These are phyloP conservation scores for Pollicipes pollicipes DNA, from an alignment of 1,140 invertebrate genomes.

Conservation along the genomic window DNA sequence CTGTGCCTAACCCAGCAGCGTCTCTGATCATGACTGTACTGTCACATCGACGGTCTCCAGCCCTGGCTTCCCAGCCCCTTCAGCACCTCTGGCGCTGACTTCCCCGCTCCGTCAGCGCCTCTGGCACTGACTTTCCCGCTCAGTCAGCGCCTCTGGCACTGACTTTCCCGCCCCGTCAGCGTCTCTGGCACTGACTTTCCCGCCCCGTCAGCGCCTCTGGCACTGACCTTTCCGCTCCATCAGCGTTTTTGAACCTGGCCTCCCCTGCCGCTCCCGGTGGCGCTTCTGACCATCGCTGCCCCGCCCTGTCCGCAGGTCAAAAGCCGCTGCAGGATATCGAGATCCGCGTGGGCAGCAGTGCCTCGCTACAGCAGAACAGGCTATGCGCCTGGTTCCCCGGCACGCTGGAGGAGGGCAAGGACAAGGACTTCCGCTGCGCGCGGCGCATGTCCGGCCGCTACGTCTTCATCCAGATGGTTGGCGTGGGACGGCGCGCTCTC, in stretches of 20 bases:
- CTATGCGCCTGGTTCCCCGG: constrained; percentile 83
- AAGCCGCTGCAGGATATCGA: constrained; percentile 78
- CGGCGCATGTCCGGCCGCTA: constrained; percentile 62
- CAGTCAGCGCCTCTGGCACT: no score
- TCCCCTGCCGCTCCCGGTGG: neutral
- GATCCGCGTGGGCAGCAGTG: constrained; percentile 75
- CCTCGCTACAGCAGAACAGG: constrained; percentile 64
- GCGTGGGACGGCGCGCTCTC: constrained; percentile 73
- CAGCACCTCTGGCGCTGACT: no score
- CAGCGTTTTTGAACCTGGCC: neutral
- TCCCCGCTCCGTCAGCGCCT: no score
- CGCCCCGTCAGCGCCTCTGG: no score
- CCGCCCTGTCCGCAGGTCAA: constrained; percentile 37
- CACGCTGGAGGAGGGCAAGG: constrained; percentile 76
- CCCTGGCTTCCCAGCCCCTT: no score
- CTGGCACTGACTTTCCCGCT: no score
- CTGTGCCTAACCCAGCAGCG: no score
- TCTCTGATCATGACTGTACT: no score
- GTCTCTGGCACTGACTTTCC: no score
- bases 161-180: no score
- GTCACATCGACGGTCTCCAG: no score
- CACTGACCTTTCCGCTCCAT: no score
- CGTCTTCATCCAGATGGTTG: constrained; percentile 72
- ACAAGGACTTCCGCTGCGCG: constrained; percentile 72
- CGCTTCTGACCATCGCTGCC: neutral